Evolutionary conservation across 2,113 vertebrate genomes (phyloP), one percentile per base, ranked within the genome.

Genomic region (Sceloporus undulatus): DNA sequence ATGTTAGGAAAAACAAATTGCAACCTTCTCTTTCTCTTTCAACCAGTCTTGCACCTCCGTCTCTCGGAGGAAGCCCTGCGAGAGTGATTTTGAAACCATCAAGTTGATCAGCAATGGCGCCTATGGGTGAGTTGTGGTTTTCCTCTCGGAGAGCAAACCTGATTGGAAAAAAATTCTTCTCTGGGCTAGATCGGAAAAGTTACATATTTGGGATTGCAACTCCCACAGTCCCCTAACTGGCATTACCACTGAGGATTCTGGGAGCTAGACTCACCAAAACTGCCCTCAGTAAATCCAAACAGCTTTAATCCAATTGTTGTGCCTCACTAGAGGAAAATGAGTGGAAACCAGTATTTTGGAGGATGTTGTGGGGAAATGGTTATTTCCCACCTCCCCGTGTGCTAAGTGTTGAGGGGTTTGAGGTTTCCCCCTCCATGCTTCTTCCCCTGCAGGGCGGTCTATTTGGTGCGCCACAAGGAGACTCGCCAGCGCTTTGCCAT

Each of bases 71-170:
- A 99, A 98, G 90, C 98, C 99, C 0, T 95, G 98, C 0, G 99
- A 99, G 93, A 98, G 95, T 0, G 99, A 99, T 95, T 99, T 99
- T 59, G 98, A 99, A 95, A 99, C 98, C 54, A 98, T 99, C 94
- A 99, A 99, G 89, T 96, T 99, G 77, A 99, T 99, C 94, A 99
- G 99, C 95, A 99, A 99, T 0, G 99, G 99, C 14, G 98, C 98
- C 66, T 99, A 99, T 0, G 99, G 99, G 99, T 99, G 95, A 98
- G 97, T 85, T 62, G 18, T 16, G 9, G 18, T 54, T 21, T 34
- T 9, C 0, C 2, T n/a, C n/a, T 16, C 13, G 38, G 14, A 62
- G 3, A 23, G 0, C 2, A 52, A 73, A 10, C 74, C 62, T 18
- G 73, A 14, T n/a, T 2, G 27, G 48, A 54, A 71, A 29, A 29